Evolutionary conservation across 1,140 invertebrate species (phyloP).

Genomic region (Zaprionus taronus): DNA sequence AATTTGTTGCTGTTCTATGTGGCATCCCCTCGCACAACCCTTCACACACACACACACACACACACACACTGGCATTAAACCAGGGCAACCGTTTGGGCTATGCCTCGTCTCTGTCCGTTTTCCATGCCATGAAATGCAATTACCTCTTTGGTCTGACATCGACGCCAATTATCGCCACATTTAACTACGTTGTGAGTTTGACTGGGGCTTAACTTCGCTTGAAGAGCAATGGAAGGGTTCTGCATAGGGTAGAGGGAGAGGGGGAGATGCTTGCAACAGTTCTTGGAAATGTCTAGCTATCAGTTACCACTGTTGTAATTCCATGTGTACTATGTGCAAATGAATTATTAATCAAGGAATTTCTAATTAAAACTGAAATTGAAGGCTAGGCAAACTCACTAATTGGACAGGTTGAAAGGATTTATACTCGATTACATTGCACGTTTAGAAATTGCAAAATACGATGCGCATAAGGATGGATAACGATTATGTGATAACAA

Average conservation of each 20-base stretch:
- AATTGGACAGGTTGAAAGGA: slow-evolving; percentile 14
- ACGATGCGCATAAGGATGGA: too few species aligned
- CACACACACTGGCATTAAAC: background rate
- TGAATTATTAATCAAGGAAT: slow-evolving; percentile 13
- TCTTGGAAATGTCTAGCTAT: slow-evolving; percentile 34
- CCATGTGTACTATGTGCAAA: slow-evolving; percentile 11
- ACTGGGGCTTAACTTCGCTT: background rate
- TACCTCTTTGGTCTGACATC: slow-evolving; percentile 57
- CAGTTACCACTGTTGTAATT: slow-evolving; percentile 23
- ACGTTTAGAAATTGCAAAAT: background rate
- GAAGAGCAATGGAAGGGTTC: background rate
- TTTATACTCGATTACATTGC: slow-evolving; percentile 16
- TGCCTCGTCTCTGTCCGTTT: slow-evolving; percentile 31
- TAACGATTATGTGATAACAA: background rate
- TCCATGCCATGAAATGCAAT: slow-evolving; percentile 49
- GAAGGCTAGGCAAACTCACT: slow-evolving; percentile 32
- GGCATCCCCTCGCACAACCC: background rate
- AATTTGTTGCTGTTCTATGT: slow-evolving; percentile 40
- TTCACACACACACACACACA: background rate
- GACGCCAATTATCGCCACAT: slow-evolving; percentile 60
- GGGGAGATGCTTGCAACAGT: background rate
- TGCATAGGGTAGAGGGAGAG: background rate
- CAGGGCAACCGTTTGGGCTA: slow-evolving; percentile 11
- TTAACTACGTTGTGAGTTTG: slow-evolving; percentile 24
- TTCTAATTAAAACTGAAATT: slow-evolving; percentile 39